Evolutionary conservation across 2,888 invertebrate genomes (phyloP).

Genomic region (Ophion costatus): DNA sequence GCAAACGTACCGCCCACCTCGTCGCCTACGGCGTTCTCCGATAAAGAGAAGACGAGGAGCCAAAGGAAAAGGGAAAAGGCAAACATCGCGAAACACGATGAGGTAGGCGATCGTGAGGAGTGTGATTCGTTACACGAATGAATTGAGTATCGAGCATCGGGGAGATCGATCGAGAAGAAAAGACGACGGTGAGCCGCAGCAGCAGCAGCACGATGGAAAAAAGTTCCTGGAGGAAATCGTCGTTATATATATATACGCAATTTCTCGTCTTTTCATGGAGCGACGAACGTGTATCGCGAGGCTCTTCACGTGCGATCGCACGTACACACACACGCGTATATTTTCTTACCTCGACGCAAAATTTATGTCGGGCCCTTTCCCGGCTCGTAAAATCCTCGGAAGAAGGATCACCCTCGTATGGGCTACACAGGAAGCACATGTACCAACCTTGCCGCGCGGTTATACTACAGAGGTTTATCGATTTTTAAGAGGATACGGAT

Average conservation of each 20-base stretch:
- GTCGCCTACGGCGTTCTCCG: background rate
- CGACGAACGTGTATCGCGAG: conserved; percentile 55
- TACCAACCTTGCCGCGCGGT: background rate
- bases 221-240: conserved; percentile 34
- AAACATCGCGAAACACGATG: background rate
- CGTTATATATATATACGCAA: conserved; percentile 43
- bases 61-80: background rate
- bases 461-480: conserved; percentile 55
- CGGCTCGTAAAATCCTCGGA: conserved; percentile 59
- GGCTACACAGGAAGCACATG: conserved; percentile 26
- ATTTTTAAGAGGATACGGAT: conserved; percentile 51
- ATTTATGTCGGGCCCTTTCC: conserved; percentile 57
- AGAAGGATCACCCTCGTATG: conserved; percentile 55
- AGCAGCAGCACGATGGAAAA: conserved; percentile 19
- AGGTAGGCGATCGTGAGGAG: conserved; percentile 18
- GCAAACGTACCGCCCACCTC: background rate
- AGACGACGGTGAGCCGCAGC: conserved; percentile 35
- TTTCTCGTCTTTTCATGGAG: conserved; percentile 60
- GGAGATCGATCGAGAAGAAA: conserved; percentile 45
- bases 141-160: conserved; percentile 47
- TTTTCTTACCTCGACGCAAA: conserved; percentile 36
- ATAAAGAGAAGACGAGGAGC: background rate
- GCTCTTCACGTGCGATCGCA: conserved; percentile 49
- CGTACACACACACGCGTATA: background rate
- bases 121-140: conserved; percentile 57